A percentile compares a stretch with the other conserved stretches of the same genome.
phyloP scores from a whole-genome alignment of 1,140 invertebrate genomes.

The Pissodes strobi region DNA sequence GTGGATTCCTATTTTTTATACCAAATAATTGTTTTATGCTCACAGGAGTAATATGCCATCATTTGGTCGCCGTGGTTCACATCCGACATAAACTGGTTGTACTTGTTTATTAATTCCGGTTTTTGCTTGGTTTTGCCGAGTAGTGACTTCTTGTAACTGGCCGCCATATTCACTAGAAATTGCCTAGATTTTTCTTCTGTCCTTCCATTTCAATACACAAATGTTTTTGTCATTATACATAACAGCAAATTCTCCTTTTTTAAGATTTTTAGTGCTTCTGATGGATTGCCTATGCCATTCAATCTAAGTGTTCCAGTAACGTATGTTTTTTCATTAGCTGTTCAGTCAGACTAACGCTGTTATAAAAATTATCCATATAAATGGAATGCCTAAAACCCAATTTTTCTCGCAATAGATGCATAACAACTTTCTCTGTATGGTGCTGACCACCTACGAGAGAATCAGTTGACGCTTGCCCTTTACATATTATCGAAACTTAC shows the following conservation, averaged over 20 bases:
- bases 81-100: slow-evolving; percentile 29
- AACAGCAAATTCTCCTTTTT: slow-evolving; percentile 17
- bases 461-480: slow-evolving; percentile 24
- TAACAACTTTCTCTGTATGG: slow-evolving; percentile 26
- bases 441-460: background rate
- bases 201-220: no score
- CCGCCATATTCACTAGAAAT: no score
- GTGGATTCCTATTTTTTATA: slow-evolving; percentile 37
- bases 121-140: no score
- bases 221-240: no score
- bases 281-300: slow-evolving; percentile 37
- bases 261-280: slow-evolving; percentile 22
- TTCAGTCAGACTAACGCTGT: slow-evolving; percentile 18
- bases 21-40: slow-evolving; percentile 35
- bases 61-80: slow-evolving; percentile 30
- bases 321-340: slow-evolving; percentile 34
- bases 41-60: slow-evolving; percentile 34
- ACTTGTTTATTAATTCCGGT: slow-evolving; percentile 22
- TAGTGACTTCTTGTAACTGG: no score
- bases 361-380: no score
- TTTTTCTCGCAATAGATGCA: slow-evolving; percentile 23
- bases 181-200: no score
- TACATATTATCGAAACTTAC: slow-evolving; percentile 31
- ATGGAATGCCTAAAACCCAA: slow-evolving; percentile 28
- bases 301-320: slow-evolving; percentile 34